Evolutionary conservation across 2,113 vertebrate genomes (phyloP).

Genomic region (Danionella cerebrum): DNA sequence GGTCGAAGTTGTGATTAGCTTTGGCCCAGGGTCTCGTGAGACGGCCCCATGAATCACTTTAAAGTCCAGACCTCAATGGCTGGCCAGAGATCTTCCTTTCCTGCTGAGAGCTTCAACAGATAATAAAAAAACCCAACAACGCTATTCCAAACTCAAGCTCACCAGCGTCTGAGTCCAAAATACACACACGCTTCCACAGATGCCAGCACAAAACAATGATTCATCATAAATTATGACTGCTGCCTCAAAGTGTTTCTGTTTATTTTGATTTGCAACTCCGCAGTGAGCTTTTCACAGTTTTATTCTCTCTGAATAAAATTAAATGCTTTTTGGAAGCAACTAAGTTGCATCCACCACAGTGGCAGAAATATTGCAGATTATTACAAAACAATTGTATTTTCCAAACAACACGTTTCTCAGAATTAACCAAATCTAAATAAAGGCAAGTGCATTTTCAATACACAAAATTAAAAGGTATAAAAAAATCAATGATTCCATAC

Average conservation of each 20-base stretch:
- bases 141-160: not conserved
- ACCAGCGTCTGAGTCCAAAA: not conserved
- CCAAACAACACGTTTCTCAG: no score
- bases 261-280: constrained; percentile 16
- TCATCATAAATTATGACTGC: constrained; percentile 4
- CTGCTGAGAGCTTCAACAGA: not conserved
- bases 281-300: not conserved
- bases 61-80: constrained; percentile 23
- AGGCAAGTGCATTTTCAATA: no score
- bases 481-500: no score
- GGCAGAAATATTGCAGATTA: not conserved
- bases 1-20: constrained; percentile 41
- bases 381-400: no score
- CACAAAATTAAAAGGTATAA: no score
- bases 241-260: constrained; percentile 3
- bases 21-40: constrained; percentile 32
- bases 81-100: constrained; percentile 15
- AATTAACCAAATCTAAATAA: no score
- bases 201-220: constrained; percentile 4
- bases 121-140: not conserved
- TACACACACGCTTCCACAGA: not conserved
- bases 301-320: not conserved
- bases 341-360: no score
- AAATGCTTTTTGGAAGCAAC: not conserved
- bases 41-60: constrained; percentile 31